Evolutionary conservation across 2,888 invertebrate genomes (phyloP).

Genomic region (Aricia artaxerxes): DNA sequence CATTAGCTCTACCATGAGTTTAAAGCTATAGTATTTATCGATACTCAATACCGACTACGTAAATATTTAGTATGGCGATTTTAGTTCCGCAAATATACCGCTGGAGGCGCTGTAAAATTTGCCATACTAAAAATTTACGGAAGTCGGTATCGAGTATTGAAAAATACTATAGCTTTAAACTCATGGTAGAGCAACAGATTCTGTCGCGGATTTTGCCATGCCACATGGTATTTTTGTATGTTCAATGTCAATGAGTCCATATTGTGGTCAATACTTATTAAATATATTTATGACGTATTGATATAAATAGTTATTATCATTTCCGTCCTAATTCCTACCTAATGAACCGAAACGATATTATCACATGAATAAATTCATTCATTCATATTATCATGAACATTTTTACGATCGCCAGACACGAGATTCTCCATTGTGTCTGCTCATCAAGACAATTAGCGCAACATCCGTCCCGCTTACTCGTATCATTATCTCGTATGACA

Average conservation of each 20-base stretch:
- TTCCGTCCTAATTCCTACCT: not conserved
- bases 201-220: not conserved
- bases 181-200: too few species aligned
- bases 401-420: slow-evolving; percentile 10
- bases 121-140: too few species aligned
- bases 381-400: slow-evolving; percentile 2
- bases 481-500: not conserved
- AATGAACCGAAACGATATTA: not conserved
- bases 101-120: too few species aligned
- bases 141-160: too few species aligned
- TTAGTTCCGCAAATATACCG: too few species aligned
- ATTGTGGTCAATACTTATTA: not conserved
- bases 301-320: not conserved
- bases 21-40: too few species aligned
- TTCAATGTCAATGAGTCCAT: not conserved
- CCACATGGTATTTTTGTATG: not conserved
- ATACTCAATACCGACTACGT: too few species aligned
- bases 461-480: not conserved
- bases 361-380: not conserved
- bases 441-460: slow-evolving; percentile 32
- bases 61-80: too few species aligned
- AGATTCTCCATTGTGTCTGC: slow-evolving; percentile 28
- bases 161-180: too few species aligned
- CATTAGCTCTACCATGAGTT: too few species aligned
- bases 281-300: too few species aligned